Evolutionary conservation across 92 coral and sea anemone genomes (phyloP), one percentile per base, ranked within the genome.

Genomic region (Palythoa grandiflora): DNA sequence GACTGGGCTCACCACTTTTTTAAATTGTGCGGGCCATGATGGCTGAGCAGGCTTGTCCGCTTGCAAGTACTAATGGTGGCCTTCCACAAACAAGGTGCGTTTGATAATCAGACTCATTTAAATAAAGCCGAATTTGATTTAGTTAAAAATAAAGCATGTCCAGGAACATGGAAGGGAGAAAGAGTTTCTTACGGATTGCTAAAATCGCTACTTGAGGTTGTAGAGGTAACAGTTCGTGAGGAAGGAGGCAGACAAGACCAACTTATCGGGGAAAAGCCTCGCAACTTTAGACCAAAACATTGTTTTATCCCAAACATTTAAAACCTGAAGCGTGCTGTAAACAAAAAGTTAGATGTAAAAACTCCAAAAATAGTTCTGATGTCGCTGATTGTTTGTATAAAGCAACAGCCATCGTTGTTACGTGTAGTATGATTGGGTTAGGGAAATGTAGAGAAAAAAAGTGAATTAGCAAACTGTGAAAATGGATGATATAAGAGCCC

Each of bases 151-250:
- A 83, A 66, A 66, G 53, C 4, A 47, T 47, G 21, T 57, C 77
- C 77, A 78, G 70, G 57, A 39, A 37, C 38, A 2, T 38, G 72
- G 71, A 59, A 57, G 15, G 84, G 71, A 57, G 60, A 77, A 17
- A 68, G 17, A 47, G 38, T 83, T 48, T 68, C 17, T 68, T 83
- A 48, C 68, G 87, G 87, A 6, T 6, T 83, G 53, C 12, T 68
- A 53, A 83, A 20, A 72, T 51, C 13, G 5, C 14, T 83, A n/a
- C 66, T 83, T 83, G 87, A 83, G 50, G 87, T 83, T 3, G 77
- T 83, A 21, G 60, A 71, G 52, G 19, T 66, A 28, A 72, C 65
- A 3, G 36, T 66, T 6, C 44, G n/a, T 15, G 87, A 83, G 60
- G 1, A 83, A 3, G 61, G 87, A 71, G 87, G 87, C 21, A 66